Percentiles rank a stretch among this genome's conserved stretches.
These are phyloP conservation scores for Pitta sordida DNA, from an alignment of 2,113 vertebrate genomes.

Conservation along the genomic window DNA sequence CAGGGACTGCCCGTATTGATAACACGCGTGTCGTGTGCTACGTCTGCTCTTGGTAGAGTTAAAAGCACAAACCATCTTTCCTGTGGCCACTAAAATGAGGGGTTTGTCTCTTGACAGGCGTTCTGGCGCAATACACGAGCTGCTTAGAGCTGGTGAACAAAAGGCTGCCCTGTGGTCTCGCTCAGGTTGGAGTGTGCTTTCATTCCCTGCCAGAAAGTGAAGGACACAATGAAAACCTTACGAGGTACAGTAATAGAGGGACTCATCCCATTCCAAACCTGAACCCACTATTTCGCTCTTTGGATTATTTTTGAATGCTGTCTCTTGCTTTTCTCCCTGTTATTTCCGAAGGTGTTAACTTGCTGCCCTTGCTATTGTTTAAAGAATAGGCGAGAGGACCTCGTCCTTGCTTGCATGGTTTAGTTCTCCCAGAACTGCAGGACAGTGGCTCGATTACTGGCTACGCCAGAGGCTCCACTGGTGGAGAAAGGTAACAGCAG, in stretches of 20 bases:
- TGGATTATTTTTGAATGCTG: conserved; percentile 6
- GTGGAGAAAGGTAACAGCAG: conserved; percentile 90
- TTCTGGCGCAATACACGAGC: conserved; percentile 79
- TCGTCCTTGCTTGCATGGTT: conserved; percentile 90
- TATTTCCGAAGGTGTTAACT: conserved; percentile 63
- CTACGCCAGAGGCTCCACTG: conserved; percentile 88
- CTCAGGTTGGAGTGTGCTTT: conserved; percentile 87
- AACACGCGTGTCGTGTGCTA: rapidly evolving
- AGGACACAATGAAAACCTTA: neutral
- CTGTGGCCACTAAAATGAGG: neutral
- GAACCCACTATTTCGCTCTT: neutral
- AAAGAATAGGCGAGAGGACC: conserved; percentile 83
- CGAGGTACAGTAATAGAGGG: conserved; percentile 52
- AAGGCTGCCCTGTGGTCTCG: conserved; percentile 88
- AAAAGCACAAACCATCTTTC: neutral
- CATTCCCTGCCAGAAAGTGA: conserved; percentile 53
- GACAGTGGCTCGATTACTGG: conserved; percentile 98
- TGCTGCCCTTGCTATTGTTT: conserved; percentile 56
- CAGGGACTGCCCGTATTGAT: rapidly evolving
- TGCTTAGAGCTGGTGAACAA: conserved; percentile 84
- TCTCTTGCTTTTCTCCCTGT: conserved; percentile 39
- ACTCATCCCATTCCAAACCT: neutral
- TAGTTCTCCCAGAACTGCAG: conserved; percentile 85
- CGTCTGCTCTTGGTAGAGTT: rapidly evolving
- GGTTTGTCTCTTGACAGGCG: conserved; percentile 73